Evolutionary conservation across 2,113 vertebrate genomes (phyloP).

Genomic region (Morone saxatilis): DNA sequence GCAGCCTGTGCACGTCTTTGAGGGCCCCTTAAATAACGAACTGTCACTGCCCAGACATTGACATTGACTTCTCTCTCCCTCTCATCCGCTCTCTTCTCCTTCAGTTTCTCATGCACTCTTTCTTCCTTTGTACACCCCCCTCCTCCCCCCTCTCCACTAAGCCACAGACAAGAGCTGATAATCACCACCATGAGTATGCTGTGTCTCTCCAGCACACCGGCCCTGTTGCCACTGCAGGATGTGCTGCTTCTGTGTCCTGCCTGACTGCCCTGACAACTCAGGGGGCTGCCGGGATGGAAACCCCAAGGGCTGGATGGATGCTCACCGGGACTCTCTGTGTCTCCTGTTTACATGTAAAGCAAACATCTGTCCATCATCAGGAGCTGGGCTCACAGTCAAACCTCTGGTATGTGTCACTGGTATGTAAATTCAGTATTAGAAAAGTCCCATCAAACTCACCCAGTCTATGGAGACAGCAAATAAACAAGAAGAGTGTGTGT

Average conservation of each 20-base stretch:
- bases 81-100: conserved; percentile 52
- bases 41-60: conserved; percentile 81
- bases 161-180: conserved; percentile 77
- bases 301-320: conserved; percentile 15
- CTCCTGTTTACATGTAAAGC: conserved; percentile 47
- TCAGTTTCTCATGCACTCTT: conserved; percentile 57
- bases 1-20: conserved; percentile 74
- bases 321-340: conserved; percentile 23
- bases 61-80: conserved; percentile 74
- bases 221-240: conserved; percentile 80
- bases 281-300: conserved; percentile 51
- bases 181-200: conserved; percentile 78
- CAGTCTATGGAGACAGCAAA: conserved; percentile 31
- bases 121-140: conserved; percentile 41
- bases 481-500: conserved; percentile 31
- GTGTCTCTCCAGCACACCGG: conserved; percentile 69
- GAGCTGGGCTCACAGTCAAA: conserved; percentile 38
- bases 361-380: conserved; percentile 60
- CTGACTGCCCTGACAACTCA: conserved; percentile 62
- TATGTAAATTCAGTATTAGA: conserved; percentile 39
- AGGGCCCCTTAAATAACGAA: conserved; percentile 79
- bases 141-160: conserved; percentile 1
- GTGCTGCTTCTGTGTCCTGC: conserved; percentile 70
- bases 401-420: conserved; percentile 38
- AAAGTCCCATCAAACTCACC: conserved; percentile 66